phyloP scores from a whole-genome alignment of 2,888 invertebrate genomes.

The Actias luna region DNA sequence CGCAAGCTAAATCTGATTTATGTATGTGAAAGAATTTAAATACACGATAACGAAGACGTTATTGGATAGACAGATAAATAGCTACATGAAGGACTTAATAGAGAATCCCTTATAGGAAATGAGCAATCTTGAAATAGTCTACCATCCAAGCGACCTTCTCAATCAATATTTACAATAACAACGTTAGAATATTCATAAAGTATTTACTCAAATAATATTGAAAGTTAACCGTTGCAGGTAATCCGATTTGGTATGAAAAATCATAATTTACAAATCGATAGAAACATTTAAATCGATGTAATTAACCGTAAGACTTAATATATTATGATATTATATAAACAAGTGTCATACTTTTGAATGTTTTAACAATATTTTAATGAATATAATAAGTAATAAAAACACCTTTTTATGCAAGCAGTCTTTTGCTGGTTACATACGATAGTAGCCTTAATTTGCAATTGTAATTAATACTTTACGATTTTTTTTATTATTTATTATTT shows the following conservation, averaged over 20 bases:
- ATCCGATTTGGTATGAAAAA: not conserved
- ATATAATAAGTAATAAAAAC: conserved; percentile 39
- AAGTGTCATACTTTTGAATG: not conserved
- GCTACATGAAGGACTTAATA: conserved; percentile 76
- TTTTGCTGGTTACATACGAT: conserved; percentile 44
- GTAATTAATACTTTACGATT: conserved; percentile 12
- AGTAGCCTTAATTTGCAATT: conserved; percentile 25
- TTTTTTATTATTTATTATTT: not conserved
- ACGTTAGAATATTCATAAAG: conserved; percentile 48
- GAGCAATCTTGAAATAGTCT: conserved; percentile 76
- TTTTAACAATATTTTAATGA: not conserved
- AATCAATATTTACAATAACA: conserved; percentile 72
- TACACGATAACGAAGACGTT: conserved; percentile 57
- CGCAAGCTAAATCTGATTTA: conserved; percentile 62
- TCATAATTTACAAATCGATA: not conserved
- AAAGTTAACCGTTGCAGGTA: not conserved
- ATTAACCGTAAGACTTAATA: not conserved
- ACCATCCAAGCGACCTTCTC: conserved; percentile 68
- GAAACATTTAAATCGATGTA: not conserved
- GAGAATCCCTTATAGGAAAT: conserved; percentile 78
- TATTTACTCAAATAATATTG: conserved; percentile 5
- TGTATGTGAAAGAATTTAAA: conserved; percentile 56
- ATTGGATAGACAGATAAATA: conserved; percentile 70
- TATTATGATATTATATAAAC: not conserved
- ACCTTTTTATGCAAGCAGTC: conserved; percentile 58